phyloP scores from a whole-genome alignment of 2,888 invertebrate species.

The Nephrotoma appendiculata region DNA sequence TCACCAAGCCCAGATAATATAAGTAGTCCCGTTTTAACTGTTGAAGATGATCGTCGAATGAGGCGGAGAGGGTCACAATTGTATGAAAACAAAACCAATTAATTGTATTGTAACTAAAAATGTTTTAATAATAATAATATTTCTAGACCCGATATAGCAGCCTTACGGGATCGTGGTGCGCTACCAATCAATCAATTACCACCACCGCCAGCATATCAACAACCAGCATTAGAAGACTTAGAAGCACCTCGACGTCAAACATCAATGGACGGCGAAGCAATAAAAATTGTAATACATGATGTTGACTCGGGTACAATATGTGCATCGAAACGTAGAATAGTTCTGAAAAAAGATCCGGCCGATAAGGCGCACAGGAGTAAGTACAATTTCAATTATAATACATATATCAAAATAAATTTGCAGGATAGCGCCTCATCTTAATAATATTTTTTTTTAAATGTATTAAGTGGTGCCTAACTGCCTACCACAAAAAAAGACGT shows the following conservation, averaged over 20 bases:
- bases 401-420: too few species aligned
- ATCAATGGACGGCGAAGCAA: conserved; percentile 81
- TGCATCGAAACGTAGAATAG: conserved; percentile 56
- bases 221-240: conserved; percentile 43
- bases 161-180: conserved; percentile 40
- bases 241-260: conserved; percentile 58
- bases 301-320: conserved; percentile 60
- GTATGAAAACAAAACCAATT: conserved; percentile 41
- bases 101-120: not conserved
- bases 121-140: conserved; percentile 10
- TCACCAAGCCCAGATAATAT: conserved; percentile 41
- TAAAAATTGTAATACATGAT: conserved; percentile 85
- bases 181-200: conserved; percentile 29
- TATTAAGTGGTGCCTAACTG: not conserved
- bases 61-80: conserved; percentile 69
- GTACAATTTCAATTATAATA: conserved; percentile 21
- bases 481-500: not conserved
- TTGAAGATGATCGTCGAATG: conserved; percentile 57
- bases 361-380: conserved; percentile 79
- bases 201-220: conserved; percentile 30
- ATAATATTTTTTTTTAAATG: not conserved
- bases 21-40: conserved; percentile 40
- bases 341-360: conserved; percentile 59
- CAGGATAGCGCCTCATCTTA: too few species aligned
- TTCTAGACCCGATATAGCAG: conserved; percentile 59